Evolutionary conservation across 2,797 vertebrate genomes (phyloP).

Genomic region (Pelobates cultripes): DNA sequence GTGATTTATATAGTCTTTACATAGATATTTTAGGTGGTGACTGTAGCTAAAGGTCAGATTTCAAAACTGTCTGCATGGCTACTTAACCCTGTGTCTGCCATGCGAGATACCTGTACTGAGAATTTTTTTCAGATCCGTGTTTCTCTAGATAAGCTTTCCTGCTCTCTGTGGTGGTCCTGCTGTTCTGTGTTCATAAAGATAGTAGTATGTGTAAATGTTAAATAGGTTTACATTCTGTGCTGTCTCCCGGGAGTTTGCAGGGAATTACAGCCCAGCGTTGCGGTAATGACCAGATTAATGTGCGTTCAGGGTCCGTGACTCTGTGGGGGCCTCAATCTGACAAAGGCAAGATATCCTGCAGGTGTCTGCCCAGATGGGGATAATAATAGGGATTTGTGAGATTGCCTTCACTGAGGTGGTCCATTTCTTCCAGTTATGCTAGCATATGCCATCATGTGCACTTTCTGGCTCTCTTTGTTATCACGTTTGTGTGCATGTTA

Average conservation of each 20-base stretch:
- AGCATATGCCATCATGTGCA: background rate
- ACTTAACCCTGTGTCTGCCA: conserved; percentile 12
- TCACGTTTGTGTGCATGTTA: background rate
- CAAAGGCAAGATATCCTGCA: conserved; percentile 19
- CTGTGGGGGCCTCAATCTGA: background rate
- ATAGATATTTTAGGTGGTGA: background rate
- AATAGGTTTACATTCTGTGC: background rate
- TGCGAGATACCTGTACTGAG: too few species aligned
- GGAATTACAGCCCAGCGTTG: conserved; percentile 19
- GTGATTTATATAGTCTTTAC: background rate
- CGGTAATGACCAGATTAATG: conserved; percentile 46
- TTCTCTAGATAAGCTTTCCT: too few species aligned
- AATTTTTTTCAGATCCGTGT: too few species aligned
- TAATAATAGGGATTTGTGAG: conserved; percentile 23
- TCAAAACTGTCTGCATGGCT: background rate
- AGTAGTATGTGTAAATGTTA: background rate
- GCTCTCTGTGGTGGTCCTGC: too few species aligned
- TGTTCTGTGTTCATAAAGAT: too few species aligned
- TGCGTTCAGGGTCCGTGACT: background rate
- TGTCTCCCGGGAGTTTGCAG: conserved; percentile 8
- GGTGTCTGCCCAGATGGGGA: conserved; percentile 34
- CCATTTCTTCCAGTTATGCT: background rate
- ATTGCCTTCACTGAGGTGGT: conserved; percentile 30
- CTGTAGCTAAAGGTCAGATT: conserved; percentile 12
- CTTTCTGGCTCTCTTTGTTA: background rate